Evolutionary conservation across 2,113 vertebrate genomes (phyloP).

Genomic region (Macrotus californicus): DNA sequence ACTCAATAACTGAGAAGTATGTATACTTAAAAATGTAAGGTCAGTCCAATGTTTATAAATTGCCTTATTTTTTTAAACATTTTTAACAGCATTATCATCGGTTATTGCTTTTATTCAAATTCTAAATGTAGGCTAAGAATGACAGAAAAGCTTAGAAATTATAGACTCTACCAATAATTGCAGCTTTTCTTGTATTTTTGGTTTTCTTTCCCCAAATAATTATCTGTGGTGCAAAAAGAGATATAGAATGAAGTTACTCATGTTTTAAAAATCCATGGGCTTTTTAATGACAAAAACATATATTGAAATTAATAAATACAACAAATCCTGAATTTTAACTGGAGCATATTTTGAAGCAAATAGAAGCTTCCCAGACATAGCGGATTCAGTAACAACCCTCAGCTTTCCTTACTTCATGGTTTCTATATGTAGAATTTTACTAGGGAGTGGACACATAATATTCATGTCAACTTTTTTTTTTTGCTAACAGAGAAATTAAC

Average conservation of each 20-base stretch:
- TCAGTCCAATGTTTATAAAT: constrained; percentile 21
- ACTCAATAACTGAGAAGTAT: neutral
- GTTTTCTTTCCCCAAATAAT: constrained; percentile 36
- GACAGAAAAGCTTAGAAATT: constrained; percentile 7
- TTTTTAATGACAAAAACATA: constrained; percentile 20
- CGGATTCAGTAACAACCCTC: neutral
- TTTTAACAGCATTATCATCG: constrained; percentile 4
- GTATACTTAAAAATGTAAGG: neutral
- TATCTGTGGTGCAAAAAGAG: constrained; percentile 30
- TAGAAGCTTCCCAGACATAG: neutral
- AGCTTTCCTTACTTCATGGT: neutral
- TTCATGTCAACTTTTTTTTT: neutral
- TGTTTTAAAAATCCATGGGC: neutral
- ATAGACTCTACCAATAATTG: constrained; percentile 27
- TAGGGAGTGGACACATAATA: neutral
- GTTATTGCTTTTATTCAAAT: constrained; percentile 27
- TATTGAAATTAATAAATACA: constrained; percentile 34
- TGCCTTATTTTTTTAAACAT: neutral
- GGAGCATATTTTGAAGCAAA: neutral
- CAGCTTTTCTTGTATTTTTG: neutral
- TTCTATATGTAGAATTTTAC: neutral
- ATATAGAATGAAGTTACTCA: neutral
- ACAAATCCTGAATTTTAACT: neutral
- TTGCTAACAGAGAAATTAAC: neutral
- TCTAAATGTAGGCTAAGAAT: constrained; percentile 32